A percentile compares a stretch with the other conserved stretches of the same genome.
phyloP scores from a whole-genome alignment of 2,113 vertebrate species.

The Salvelinus fontinalis region DNA sequence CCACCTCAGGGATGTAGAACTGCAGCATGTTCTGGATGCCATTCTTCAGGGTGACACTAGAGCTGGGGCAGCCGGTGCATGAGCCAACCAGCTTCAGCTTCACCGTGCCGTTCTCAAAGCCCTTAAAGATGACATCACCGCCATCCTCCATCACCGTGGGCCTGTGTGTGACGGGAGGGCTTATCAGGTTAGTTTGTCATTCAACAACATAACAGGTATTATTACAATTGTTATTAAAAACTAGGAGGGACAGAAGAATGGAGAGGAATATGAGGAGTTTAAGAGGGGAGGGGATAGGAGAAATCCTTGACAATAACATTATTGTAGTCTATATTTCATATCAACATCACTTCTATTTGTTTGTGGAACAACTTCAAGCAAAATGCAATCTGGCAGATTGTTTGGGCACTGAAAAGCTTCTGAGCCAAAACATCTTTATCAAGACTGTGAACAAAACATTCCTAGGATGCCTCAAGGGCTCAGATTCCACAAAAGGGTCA shows the following conservation, averaged over 20 bases:
- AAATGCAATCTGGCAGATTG: no score
- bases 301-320: no score
- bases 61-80: constrained; percentile 81
- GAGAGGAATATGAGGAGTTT: background rate
- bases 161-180: constrained; percentile 48
- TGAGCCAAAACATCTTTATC: no score
- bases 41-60: constrained; percentile 73
- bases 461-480: no score
- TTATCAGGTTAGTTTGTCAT: background rate
- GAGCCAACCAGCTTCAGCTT: constrained; percentile 79
- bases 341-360: no score
- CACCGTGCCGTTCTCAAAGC: constrained; percentile 76
- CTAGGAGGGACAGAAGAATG: background rate
- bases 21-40: constrained; percentile 83
- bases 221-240: no score
- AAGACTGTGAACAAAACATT: no score
- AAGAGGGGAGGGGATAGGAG: no score
- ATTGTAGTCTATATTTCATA: no score
- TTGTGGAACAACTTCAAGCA: no score
- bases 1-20: constrained; percentile 81
- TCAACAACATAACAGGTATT: constrained; percentile 14
- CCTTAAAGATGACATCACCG: constrained; percentile 79
- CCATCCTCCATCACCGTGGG: constrained; percentile 82
- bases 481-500: no score
- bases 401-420: no score